Base-by-base conservation (phyloP, 2,113 vertebrate species). In the Clarias batrachus region DNA sequence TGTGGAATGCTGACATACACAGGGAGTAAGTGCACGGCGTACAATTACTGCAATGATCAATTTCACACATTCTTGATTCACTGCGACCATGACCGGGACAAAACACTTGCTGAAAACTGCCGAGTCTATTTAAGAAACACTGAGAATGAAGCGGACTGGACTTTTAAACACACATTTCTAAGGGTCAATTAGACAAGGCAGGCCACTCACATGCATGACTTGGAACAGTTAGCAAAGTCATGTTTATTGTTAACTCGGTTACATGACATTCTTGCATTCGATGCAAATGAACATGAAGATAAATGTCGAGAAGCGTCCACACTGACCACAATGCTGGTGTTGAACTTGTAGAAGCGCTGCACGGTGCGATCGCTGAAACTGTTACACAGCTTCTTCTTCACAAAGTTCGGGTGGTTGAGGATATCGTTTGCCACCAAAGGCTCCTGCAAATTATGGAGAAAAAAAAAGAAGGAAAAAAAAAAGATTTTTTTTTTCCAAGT, bases 301-400 rank as follows among this genome's bases (percentile, higher is more conserved):
- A 60, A 62, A 19, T 33, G 11, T 4, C 3, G 21, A 65, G 60
- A 82, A 77, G 25, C 17, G 37, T 65, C 57, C 76, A 19, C 7
- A 85, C 97, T 94, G 83, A 99, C 98, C 95, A 95, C 93, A 0
- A 99, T 95, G 94, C 97, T 99, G 63, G 98, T 99, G 90, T 99
- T 99, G 90, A 99, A 99, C 90, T 99, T 99, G 83, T 99, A 99
- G 93, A 99, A 99, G 79, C 98, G 94, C 92, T 99, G 98, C 88
- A 99, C 98, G 0, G 98, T 99, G 85, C 98, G 95, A 95, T 99
- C 98, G 3, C 97, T 99, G 95, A 99, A 99, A 94, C 98, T 99
- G 95, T 99, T 99, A 81, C 98, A 99, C 57, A 99, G 94, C 90
- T 99, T 99, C 66, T 99, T 99, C 95, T 98, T 99, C 62, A 99